phyloP scores from a whole-genome alignment of 2,797 vertebrate species.

The Valencia hispanica region DNA sequence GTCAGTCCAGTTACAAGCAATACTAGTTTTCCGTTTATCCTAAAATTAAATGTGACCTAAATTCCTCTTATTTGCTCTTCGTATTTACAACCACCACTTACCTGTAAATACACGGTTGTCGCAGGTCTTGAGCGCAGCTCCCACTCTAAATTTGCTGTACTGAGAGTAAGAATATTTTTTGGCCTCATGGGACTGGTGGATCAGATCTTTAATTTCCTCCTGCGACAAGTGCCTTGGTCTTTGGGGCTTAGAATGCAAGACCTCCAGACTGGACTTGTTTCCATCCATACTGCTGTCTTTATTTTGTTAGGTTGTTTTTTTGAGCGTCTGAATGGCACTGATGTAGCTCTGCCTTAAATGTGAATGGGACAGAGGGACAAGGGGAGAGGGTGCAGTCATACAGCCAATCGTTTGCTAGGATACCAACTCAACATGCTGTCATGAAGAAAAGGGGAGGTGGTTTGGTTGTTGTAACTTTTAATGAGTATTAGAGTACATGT shows the following conservation, averaged over 20 bases:
- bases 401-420: conserved; percentile 61
- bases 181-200: conserved; percentile 77
- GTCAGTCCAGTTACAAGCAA: not conserved
- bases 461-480: conserved; percentile 2
- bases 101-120: conserved; percentile 85
- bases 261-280: conserved; percentile 16
- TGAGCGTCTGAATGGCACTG: conserved; percentile 18
- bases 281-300: conserved; percentile 52
- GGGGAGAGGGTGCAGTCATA: conserved; percentile 15
- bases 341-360: conserved; percentile 50
- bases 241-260: conserved; percentile 15
- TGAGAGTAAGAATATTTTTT: conserved; percentile 88
- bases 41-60: not conserved
- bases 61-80: not conserved
- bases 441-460: conserved; percentile 1
- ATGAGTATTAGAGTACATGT: not conserved
- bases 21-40: not conserved
- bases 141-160: conserved; percentile 93
- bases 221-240: conserved; percentile 20
- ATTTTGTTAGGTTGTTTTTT: conserved; percentile 2
- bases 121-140: conserved; percentile 86
- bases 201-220: conserved; percentile 58
- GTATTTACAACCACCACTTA: conserved; percentile 58
- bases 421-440: conserved; percentile 14
- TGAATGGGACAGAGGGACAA: conserved; percentile 26